Evolutionary conservation across 2,797 vertebrate genomes (phyloP).

Genomic region (Halcyon smyrnensis): DNA sequence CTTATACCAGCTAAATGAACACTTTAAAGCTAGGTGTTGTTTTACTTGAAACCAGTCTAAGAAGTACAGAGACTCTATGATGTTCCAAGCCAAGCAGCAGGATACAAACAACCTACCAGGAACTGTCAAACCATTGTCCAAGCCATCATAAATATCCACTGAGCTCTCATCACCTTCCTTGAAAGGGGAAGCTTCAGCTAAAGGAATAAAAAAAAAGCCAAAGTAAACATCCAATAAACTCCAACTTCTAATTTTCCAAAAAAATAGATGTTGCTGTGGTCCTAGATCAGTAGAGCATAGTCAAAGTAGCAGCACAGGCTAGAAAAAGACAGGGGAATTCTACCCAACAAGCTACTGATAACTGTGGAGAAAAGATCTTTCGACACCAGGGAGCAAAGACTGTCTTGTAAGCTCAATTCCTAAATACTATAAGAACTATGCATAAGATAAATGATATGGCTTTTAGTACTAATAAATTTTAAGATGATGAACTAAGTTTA

Average conservation of each 20-base stretch:
- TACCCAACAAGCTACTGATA: neutral
- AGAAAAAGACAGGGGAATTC: neutral
- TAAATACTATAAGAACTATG: neutral
- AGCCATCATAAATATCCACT: slow-evolving; percentile 93
- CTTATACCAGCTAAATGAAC: neutral
- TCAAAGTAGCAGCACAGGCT: neutral
- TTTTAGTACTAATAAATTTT: neutral
- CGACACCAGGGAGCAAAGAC: neutral
- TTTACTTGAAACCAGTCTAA: neutral
- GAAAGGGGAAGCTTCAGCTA: slow-evolving; percentile 78
- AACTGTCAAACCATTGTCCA: slow-evolving; percentile 78
- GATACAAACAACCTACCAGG: slow-evolving; percentile 78
- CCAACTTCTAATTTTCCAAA: neutral
- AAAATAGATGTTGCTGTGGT: neutral
- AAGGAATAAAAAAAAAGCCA: neutral
- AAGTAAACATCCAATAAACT: neutral
- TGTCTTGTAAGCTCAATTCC: neutral
- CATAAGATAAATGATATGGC: neutral
- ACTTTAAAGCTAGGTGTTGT: neutral
- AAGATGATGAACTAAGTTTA: neutral
- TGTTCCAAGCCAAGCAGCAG: neutral
- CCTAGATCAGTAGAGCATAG: neutral
- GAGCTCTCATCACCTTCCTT: slow-evolving; percentile 86
- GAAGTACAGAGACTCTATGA: neutral
- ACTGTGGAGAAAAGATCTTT: neutral